phyloP scores from a whole-genome alignment of 1,140 invertebrate species.

The Oncopeltus fasciatus region DNA sequence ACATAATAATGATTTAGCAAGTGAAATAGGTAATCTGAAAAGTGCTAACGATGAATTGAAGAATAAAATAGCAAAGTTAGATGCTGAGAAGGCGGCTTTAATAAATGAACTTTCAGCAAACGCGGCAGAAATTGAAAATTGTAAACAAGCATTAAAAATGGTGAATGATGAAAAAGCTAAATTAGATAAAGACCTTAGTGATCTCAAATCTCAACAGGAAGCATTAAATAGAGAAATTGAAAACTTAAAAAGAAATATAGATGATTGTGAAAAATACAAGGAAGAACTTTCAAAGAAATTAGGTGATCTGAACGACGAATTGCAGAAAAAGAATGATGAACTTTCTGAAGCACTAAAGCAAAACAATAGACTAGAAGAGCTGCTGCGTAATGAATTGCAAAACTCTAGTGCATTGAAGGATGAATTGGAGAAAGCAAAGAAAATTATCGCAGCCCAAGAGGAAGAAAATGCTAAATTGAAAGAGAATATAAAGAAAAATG shows the following conservation, averaged over 20 bases:
- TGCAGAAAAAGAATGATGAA: neutral
- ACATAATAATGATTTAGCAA: neutral
- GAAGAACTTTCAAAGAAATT: neutral
- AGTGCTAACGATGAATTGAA: neutral
- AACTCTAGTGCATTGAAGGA: neutral
- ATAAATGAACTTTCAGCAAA: neutral
- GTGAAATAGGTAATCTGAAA: neutral
- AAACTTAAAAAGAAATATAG: neutral
- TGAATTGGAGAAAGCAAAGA: neutral
- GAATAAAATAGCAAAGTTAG: neutral
- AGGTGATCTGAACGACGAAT: neutral
- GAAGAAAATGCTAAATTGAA: neutral
- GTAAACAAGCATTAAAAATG: neutral
- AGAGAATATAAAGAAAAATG: neutral
- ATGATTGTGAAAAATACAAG: neutral
- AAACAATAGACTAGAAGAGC: neutral
- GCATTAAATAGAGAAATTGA: neutral
- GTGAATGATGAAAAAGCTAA: neutral
- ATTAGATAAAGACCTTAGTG: neutral
- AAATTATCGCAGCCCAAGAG: neutral
- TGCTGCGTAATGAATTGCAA: neutral
- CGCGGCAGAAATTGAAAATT: neutral
- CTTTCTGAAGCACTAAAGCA: neutral
- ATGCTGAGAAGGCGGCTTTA: neutral
- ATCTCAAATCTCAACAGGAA: neutral